Evolutionary conservation across 2,797 vertebrate species (phyloP).

Genomic region (Sebastes flavidus): DNA sequence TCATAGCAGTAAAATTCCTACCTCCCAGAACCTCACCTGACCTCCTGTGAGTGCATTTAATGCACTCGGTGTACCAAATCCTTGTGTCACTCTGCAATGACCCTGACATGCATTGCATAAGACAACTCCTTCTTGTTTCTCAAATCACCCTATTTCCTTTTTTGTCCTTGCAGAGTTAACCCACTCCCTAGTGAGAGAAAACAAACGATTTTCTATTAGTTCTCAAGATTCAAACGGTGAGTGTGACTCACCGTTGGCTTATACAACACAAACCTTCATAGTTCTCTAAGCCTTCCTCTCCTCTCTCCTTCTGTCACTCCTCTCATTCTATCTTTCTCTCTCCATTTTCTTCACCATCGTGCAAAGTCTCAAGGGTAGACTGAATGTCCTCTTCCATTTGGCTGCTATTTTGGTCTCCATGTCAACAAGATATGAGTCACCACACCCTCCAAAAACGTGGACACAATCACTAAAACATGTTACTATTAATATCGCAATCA

Average conservation of each 20-base stretch:
- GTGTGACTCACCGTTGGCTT: constrained; percentile 80
- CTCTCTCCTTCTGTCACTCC: constrained; percentile 69
- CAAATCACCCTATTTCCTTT: constrained; percentile 68
- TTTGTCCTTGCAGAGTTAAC: constrained; percentile 74
- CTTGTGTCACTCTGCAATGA: constrained; percentile 27
- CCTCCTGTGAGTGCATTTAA: constrained; percentile 27
- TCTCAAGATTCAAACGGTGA: constrained; percentile 78
- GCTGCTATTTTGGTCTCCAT: constrained; percentile 78
- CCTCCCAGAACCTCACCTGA: constrained; percentile 6
- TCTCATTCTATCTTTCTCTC: constrained; percentile 65
- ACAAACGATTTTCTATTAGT: constrained; percentile 80
- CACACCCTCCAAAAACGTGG: constrained; percentile 65
- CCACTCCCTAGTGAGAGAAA: constrained; percentile 76
- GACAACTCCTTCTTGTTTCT: constrained; percentile 57
- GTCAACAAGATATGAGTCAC: constrained; percentile 81
- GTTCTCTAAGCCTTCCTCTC: constrained; percentile 68
- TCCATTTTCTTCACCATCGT: constrained; percentile 69
- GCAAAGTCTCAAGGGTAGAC: constrained; percentile 78
- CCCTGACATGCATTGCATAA: constrained; percentile 58
- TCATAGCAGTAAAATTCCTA: not conserved
- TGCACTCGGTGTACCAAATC: constrained; percentile 12
- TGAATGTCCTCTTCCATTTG: constrained; percentile 79
- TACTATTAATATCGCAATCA: constrained; percentile 69
- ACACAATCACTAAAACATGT: constrained; percentile 68
- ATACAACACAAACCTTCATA: constrained; percentile 79